phyloP scores from a whole-genome alignment of 2,888 invertebrate genomes.

The Asteroscopus sphinx region DNA sequence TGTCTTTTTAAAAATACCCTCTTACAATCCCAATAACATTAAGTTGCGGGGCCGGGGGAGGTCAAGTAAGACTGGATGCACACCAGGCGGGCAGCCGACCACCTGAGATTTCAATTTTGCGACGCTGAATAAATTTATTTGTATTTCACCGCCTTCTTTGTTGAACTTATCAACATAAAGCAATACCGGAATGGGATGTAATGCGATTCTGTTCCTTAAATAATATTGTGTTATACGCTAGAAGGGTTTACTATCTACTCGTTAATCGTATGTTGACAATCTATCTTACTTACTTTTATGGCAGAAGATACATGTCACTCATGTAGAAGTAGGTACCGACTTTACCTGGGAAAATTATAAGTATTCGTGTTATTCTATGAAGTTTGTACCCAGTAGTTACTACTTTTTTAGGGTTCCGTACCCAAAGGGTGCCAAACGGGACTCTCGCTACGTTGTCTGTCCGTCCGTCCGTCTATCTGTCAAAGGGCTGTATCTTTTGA shows the following conservation, averaged over 20 bases:
- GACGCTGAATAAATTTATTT: slow-evolving; percentile 85
- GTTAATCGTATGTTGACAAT: no score
- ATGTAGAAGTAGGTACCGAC: no score
- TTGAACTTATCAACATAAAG: slow-evolving; percentile 71
- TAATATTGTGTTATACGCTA: slow-evolving; percentile 30
- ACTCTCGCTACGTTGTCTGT: no score
- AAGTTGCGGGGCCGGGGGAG: slow-evolving; percentile 58
- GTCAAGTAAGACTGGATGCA: slow-evolving; percentile 64
- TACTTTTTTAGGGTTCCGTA: no score
- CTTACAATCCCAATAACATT: slow-evolving; percentile 49
- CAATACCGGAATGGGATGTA: slow-evolving; percentile 61
- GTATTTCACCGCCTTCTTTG: slow-evolving; percentile 75
- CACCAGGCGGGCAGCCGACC: slow-evolving; percentile 72
- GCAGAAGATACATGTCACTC: no score
- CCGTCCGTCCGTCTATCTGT: no score
- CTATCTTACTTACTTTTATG: no score
- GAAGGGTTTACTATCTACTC: background rate
- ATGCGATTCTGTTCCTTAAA: slow-evolving; percentile 48
- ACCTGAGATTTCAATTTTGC: slow-evolving; percentile 89
- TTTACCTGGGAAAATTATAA: no score
- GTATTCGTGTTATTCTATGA: no score
- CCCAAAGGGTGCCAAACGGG: no score
- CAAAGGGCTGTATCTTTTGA: no score
- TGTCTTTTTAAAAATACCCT: slow-evolving; percentile 61
- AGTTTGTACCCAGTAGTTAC: no score